Base-by-base conservation (phyloP, 2,113 vertebrate genomes). In the Tachysurus vachellii region DNA sequence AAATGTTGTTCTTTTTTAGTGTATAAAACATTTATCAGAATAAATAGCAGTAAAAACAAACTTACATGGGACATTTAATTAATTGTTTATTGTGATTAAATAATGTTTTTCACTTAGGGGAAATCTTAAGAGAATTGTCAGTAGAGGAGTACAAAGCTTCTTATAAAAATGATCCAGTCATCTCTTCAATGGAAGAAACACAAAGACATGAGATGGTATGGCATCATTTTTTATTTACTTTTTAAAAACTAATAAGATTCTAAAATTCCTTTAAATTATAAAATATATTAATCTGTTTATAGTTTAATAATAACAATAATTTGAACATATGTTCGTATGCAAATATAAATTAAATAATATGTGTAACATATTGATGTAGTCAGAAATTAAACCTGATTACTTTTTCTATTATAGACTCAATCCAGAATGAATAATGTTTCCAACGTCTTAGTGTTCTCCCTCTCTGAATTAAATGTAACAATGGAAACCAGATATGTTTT, bases 401-500 rank as follows among this genome's bases (percentile, higher is more conserved):
- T 16, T 86, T 70, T 70, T 86, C 6, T 44, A 47, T 71, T 86
- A 82, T 61, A 89, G 82, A 82, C 36, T 26, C 57, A 68, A 11
- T 54, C 59, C 28, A 21, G 26, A 31, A 31, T 71, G 85, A 66
- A 86, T 7, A 90, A 90, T 70, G 50, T 68, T 23, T 77, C 84
- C 4, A 88, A 19, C 26, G 70, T 88, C 0, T 61, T 82, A 23
- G 17, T 61, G 13, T 90, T 90, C 56, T 81, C 80, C 53, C 87
- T 91, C 9, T 70, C 87, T 68, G 87, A 76, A 81, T 85, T 91
- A 14, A 59, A 87, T 44, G 70, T 81, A 26, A 86, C 86, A 17
- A 62, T 57, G 42, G 84, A 76, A 54, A 87, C 79, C 81, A 88
- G 82, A 88, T 84, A 61, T 79, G 14, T 89, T 1, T 86, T 71